Evolutionary conservation across 2,888 invertebrate species (phyloP).

Genomic region (Notodonta ziczac): DNA sequence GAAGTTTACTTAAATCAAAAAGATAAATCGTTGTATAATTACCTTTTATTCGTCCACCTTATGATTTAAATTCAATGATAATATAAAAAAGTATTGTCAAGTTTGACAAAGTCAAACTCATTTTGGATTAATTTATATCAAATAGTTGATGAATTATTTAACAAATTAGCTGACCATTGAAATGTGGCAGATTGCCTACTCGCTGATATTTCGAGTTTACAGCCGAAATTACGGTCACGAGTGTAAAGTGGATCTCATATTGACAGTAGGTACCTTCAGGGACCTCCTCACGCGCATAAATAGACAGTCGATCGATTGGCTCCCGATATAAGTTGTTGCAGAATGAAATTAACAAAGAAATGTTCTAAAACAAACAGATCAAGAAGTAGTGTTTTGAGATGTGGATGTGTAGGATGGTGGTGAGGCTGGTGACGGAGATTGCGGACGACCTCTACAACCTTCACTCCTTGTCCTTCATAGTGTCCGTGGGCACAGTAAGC

Average conservation of each 20-base stretch:
- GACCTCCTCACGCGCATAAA: conserved; percentile 60
- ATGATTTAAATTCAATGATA: background rate
- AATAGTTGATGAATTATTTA: conserved; percentile 29
- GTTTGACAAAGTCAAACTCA: conserved; percentile 40
- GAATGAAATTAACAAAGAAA: conserved; percentile 35
- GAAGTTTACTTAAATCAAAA: no score
- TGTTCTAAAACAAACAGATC: conserved; percentile 20
- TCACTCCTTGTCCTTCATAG: conserved; percentile 64
- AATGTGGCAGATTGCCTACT: conserved; percentile 81
- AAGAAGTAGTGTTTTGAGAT: conserved; percentile 45
- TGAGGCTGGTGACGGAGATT: conserved; percentile 65
- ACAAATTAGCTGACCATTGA: conserved; percentile 41
- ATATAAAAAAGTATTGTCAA: conserved; percentile 4
- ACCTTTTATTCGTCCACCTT: background rate
- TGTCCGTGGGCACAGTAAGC: conserved; percentile 66
- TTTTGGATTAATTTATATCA: conserved; percentile 18
- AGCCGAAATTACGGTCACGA: conserved; percentile 68
- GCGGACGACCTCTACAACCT: conserved; percentile 67
- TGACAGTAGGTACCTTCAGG: conserved; percentile 65
- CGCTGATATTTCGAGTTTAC: conserved; percentile 68
- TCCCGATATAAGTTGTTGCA: conserved; percentile 28
- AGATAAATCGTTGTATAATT: no score
- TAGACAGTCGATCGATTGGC: conserved; percentile 41
- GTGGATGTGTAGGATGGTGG: conserved; percentile 73
- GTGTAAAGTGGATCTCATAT: conserved; percentile 73